Evolutionary conservation across 2,888 invertebrate genomes (phyloP).

Genomic region (Amphimallon solstitiale): DNA sequence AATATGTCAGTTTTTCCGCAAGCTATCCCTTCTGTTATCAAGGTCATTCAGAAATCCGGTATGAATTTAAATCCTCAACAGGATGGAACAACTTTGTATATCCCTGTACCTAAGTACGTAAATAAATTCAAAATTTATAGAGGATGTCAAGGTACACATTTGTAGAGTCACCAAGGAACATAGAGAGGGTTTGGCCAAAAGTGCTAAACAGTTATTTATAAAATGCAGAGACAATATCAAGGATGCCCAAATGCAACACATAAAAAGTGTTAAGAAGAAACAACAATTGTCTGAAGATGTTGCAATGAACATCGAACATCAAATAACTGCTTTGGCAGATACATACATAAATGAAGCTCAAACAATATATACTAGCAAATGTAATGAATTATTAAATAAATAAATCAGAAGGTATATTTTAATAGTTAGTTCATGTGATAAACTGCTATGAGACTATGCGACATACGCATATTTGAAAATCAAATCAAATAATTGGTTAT

Average conservation of each 20-base stretch:
- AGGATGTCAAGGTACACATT: slow-evolving; percentile 39
- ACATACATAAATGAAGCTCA: slow-evolving; percentile 74
- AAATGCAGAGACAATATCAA: slow-evolving; percentile 82
- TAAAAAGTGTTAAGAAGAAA: slow-evolving; percentile 78
- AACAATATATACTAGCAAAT: slow-evolving; percentile 73
- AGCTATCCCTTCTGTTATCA: slow-evolving; percentile 81
- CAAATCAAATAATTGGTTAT: no score
- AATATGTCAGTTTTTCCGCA: slow-evolving; percentile 88
- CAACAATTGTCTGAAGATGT: slow-evolving; percentile 78
- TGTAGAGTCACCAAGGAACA: slow-evolving; percentile 87
- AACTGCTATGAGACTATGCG: no score
- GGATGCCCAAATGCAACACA: slow-evolving; percentile 77
- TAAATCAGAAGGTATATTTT: slow-evolving; percentile 57
- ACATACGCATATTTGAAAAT: no score
- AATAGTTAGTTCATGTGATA: no score
- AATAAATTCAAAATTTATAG: not conserved
- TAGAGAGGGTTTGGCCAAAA: slow-evolving; percentile 86
- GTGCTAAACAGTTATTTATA: slow-evolving; percentile 83
- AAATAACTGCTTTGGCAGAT: slow-evolving; percentile 76
- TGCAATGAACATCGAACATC: slow-evolving; percentile 72
- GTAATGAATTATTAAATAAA: slow-evolving; percentile 73
- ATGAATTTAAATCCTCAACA: slow-evolving; percentile 95
- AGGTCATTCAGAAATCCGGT: slow-evolving; percentile 81
- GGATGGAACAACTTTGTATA: slow-evolving; percentile 89
- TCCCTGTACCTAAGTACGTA: slow-evolving; percentile 87